phyloP scores from a whole-genome alignment of 2,113 vertebrate genomes.

The Saccopteryx bilineata region DNA sequence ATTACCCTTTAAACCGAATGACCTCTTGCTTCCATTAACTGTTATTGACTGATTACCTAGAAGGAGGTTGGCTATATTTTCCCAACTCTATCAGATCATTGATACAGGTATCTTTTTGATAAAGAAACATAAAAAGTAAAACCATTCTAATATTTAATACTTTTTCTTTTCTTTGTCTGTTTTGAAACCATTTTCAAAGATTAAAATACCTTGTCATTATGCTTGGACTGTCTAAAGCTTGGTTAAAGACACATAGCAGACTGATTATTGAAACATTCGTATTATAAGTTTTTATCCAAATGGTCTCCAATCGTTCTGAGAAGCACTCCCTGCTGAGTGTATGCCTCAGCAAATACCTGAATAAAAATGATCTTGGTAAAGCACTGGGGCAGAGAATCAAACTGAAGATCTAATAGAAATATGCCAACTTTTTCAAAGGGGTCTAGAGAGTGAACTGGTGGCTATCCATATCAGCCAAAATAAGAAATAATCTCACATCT shows the following conservation, averaged over 20 bases:
- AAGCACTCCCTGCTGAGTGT: constrained; percentile 57
- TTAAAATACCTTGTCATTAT: constrained; percentile 41
- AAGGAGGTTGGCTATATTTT: not conserved
- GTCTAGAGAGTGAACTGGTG: constrained; percentile 12
- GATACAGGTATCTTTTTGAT: not conserved
- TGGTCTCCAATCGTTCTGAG: constrained; percentile 69
- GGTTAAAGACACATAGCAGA: constrained; percentile 1
- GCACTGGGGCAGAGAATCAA: constrained; percentile 60
- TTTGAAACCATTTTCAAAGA: constrained; percentile 19
- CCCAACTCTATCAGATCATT: not conserved
- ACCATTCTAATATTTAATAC: constrained; percentile 36
- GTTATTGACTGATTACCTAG: not conserved
- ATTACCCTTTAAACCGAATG: not conserved
- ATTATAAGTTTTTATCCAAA: constrained; percentile 65
- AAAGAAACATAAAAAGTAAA: constrained; percentile 1
- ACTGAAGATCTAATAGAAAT: constrained; percentile 71
- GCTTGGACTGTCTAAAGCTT: constrained; percentile 14
- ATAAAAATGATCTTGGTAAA: constrained; percentile 71
- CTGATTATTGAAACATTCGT: constrained; percentile 46
- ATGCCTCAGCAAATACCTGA: constrained; percentile 55
- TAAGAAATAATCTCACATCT: constrained; percentile 30
- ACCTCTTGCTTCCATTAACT: not conserved
- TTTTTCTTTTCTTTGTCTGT: constrained; percentile 13
- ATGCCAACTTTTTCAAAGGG: not conserved
- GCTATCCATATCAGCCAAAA: not conserved